Conservation (phyloP, 1,140 invertebrate species). For the Mizuhopecten yessoensis region DNA sequence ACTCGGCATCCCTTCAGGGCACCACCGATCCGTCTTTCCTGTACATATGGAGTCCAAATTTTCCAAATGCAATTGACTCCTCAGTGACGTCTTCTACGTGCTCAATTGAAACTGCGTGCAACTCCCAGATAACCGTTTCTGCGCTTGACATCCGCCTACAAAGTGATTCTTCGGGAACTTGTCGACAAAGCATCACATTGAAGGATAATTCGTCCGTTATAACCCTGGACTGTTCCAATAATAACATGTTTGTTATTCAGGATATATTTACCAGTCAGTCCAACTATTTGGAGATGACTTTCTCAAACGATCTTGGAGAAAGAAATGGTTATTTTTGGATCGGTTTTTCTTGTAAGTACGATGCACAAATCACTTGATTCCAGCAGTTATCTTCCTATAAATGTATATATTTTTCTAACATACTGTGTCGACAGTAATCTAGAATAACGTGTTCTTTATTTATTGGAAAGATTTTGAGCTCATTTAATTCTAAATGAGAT, state of each 20-base stretch:
- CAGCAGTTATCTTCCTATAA: no score
- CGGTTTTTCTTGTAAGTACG: background rate
- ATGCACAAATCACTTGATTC: no score
- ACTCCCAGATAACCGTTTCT: background rate
- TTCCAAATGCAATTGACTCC: background rate
- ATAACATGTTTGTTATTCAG: background rate
- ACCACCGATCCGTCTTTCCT: constrained; percentile 40
- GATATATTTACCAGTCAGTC: background rate
- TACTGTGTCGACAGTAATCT: no score
- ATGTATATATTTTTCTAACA: no score
- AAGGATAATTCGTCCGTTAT: background rate
- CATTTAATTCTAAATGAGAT: no score
- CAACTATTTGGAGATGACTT: constrained; percentile 8
- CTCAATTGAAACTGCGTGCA: background rate
- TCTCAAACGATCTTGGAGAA: background rate
- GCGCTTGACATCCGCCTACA: background rate
- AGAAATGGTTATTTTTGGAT: constrained; percentile 34
- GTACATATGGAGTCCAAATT: constrained; percentile 26
- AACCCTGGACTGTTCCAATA: background rate
- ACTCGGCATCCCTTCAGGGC: constrained; percentile 13
- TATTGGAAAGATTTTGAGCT: no score
- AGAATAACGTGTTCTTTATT: no score
- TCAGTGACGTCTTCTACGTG: background rate
- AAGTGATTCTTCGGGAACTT: background rate
- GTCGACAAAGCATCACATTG: background rate